Evolutionary conservation across 2,888 invertebrate genomes (phyloP).

Genomic region (Bellardia bayeri): DNA sequence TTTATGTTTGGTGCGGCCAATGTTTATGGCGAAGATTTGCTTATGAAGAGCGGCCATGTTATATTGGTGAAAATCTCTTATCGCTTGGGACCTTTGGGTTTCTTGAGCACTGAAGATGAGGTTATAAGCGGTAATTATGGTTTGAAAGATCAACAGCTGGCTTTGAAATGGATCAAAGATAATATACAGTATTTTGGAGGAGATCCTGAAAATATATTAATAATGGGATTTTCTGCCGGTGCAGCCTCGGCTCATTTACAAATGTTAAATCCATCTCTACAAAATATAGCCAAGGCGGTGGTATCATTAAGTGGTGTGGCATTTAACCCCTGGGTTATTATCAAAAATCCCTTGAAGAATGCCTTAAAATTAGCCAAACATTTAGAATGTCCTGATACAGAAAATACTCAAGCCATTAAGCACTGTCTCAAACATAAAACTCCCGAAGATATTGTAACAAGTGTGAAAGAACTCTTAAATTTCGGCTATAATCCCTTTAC

Average conservation of each 20-base stretch:
- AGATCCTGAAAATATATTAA: constrained; percentile 87
- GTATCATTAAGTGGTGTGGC: constrained; percentile 73
- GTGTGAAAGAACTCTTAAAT: constrained; percentile 79
- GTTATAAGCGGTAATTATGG: constrained; percentile 89
- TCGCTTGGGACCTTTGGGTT: constrained; percentile 88
- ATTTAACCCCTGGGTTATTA: constrained; percentile 71
- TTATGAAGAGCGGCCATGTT: constrained; percentile 87
- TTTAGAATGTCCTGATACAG: constrained; percentile 59
- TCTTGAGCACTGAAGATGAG: constrained; percentile 89
- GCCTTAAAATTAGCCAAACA: constrained; percentile 61
- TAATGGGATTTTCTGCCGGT: constrained; percentile 89
- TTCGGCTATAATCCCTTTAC: constrained; percentile 88
- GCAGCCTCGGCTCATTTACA: constrained; percentile 90
- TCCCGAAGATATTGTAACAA: constrained; percentile 86
- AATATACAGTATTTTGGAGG: constrained; percentile 90
- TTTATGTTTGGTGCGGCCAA: constrained; percentile 87
- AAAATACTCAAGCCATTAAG: constrained; percentile 85
- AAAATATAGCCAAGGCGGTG: constrained; percentile 75
- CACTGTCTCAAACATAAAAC: constrained; percentile 87
- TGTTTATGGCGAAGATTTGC: constrained; percentile 85
- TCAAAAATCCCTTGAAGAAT: constrained; percentile 53
- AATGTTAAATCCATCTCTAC: constrained; percentile 85
- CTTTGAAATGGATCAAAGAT: constrained; percentile 88
- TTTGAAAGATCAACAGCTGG: constrained; percentile 89
- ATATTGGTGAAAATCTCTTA: constrained; percentile 89